phyloP scores from a whole-genome alignment of 2,113 vertebrate genomes.

The Tyrannus savana region DNA sequence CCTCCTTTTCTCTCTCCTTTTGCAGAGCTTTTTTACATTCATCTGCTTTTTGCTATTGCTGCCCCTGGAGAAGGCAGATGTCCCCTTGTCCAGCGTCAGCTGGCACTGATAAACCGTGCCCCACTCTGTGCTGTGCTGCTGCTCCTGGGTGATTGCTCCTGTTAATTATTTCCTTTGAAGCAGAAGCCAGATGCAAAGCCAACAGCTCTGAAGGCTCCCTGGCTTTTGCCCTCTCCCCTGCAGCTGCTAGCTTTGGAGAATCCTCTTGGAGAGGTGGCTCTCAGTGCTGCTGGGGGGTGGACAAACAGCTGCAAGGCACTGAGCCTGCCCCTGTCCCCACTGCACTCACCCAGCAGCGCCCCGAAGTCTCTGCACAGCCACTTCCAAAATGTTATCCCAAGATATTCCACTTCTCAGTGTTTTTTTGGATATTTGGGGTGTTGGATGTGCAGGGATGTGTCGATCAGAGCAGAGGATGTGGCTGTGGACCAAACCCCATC shows the following conservation, averaged over 20 bases:
- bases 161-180: background rate
- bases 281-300: fast-evolving
- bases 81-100: background rate
- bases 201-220: background rate
- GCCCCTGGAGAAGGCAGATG: fast-evolving
- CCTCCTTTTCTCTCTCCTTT: background rate
- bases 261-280: background rate
- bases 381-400: background rate
- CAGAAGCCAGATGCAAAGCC: background rate
- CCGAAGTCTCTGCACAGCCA: fast-evolving
- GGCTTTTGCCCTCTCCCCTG: background rate
- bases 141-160: background rate
- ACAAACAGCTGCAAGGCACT: background rate
- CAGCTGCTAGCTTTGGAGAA: background rate
- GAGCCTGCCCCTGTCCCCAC: fast-evolving
- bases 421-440: background rate
- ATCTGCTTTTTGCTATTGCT: background rate
- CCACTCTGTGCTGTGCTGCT: background rate
- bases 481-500: background rate
- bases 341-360: too few relatives aligned
- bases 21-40: background rate
- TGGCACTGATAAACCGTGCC: background rate
- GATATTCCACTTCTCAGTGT: background rate
- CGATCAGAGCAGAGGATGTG: background rate
- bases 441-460: fast-evolving